phyloP scores from a whole-genome alignment of 2,113 vertebrate species.

The Poeciliopsis retropinna region DNA sequence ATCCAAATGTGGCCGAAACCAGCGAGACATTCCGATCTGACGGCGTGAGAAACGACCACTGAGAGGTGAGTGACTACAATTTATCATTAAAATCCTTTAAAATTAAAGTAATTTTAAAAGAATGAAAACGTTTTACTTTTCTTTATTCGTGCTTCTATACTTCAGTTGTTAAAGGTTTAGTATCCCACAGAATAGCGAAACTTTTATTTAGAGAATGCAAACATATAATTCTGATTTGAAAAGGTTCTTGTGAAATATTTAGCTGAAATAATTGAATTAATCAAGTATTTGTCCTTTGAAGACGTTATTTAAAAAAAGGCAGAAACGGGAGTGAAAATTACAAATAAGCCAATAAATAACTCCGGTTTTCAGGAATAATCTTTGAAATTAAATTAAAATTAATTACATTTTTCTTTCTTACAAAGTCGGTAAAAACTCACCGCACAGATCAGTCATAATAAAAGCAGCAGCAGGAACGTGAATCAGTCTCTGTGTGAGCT shows the following conservation, averaged over 20 bases:
- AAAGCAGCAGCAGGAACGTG: background rate
- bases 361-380: background rate
- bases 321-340: background rate
- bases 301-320: background rate
- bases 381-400: background rate
- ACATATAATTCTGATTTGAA: background rate
- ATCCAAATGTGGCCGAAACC: constrained; percentile 37
- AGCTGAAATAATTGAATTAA: background rate
- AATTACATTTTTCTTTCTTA: background rate
- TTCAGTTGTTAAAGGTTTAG: background rate
- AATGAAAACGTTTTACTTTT: background rate
- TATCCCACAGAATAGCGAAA: background rate
- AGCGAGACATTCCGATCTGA: constrained; percentile 35
- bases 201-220: background rate
- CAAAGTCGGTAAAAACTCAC: constrained; percentile 12
- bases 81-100: too few species aligned
- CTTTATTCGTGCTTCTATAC: background rate
- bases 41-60: background rate
- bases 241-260: background rate
- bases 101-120: background rate
- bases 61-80: background rate
- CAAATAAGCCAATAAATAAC: background rate
- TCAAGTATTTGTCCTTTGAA: background rate
- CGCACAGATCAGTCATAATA: constrained; percentile 14
- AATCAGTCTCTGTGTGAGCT: constrained; percentile 11